Percentiles rank a stretch among this genome's conserved stretches.
Conservation (phyloP, 2,888 invertebrate genomes). For the Barypeithes pellucidus region DNA sequence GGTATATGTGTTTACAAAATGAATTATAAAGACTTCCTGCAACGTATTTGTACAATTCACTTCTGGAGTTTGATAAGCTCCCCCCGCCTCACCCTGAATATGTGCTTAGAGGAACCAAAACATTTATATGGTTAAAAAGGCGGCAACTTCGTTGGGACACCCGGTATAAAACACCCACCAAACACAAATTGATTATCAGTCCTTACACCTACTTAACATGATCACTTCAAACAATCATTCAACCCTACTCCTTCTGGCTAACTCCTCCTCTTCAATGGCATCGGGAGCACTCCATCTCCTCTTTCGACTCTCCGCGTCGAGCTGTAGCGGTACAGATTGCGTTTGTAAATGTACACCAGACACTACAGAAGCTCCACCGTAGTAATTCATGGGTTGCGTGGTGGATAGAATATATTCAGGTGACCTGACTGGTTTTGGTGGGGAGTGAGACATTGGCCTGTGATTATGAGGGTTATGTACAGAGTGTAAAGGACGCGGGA, state of each 20-base stretch:
- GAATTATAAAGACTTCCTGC: too few species aligned
- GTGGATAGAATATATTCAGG: slow-evolving; percentile 40
- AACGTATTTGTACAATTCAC: too few species aligned
- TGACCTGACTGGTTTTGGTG: slow-evolving; percentile 41
- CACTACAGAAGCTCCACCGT: not conserved
- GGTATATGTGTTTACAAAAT: too few species aligned
- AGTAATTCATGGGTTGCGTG: slow-evolving; percentile 18
- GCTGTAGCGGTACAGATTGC: slow-evolving; percentile 41
- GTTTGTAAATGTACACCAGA: not conserved
- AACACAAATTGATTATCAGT: slow-evolving; percentile 47
- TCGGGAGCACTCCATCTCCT: slow-evolving; percentile 73
- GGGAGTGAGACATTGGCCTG: slow-evolving; percentile 46
- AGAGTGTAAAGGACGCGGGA: slow-evolving; percentile 9
- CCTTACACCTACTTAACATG: slow-evolving; percentile 44
- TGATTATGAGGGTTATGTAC: slow-evolving; percentile 28
- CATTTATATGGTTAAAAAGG: too few species aligned
- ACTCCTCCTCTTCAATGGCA: slow-evolving; percentile 70
- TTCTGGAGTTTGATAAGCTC: too few species aligned
- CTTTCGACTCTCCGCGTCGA: slow-evolving; percentile 61
- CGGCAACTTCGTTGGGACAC: too few species aligned
- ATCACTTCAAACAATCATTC: slow-evolving; percentile 53
- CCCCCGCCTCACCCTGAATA: too few species aligned
- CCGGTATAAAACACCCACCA: not conserved
- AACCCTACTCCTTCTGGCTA: slow-evolving; percentile 56
- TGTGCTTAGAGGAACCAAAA: too few species aligned